Base-by-base conservation (phyloP, 2,888 invertebrate genomes). In the Hemicrepidius hirtus region DNA sequence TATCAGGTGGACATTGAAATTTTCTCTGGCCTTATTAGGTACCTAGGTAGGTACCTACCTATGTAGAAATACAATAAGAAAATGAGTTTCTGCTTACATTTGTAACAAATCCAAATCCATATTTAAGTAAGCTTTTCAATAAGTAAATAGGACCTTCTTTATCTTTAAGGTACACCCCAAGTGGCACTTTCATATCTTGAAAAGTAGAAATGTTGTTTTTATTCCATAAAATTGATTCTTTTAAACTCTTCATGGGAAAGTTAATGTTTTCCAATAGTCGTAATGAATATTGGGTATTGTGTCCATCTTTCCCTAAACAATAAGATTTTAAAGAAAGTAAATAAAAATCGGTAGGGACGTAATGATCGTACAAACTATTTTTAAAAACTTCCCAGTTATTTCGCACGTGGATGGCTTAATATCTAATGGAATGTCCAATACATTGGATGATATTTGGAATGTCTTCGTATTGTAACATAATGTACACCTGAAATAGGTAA, bases 391-490 rank as follows among this genome's bases (percentile, higher is more conserved):
- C 0, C 85, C 84, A 16, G 84, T 79, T 60, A 87, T 83, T 9
- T 75, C 71, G 0, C 87, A 81, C 0, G 80, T 75, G 5, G 78
- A 53, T 0, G 90, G 87, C 35, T 79, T 82, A 0, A 88, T 85
- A 68, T 90, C 82, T 7, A 82, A 86, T 0, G 90, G 88, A 53
- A 92, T 86, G 20, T 90, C 88, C 44, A 91, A 77, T 53, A 92
- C 84, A 82, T 91, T 90, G 32, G 86, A 85, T 63, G 88, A 89
- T 77, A 91, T 88, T 84, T 93, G 93, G 73, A 87, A 87, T 0
- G 91, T 92, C 28, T 85, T 84, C 0, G 83, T 80, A 79, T 91
- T 90, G 80, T 91, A 92, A 78, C 93, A 94, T 32, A 84, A 80
- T 0, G 82, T 68, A 81, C 93, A 93, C 71, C 91, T 90, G 81